These are phyloP conservation scores for Eucera pruinosa DNA, from an alignment of 2,888 invertebrate species.

Conservation along the genomic window DNA sequence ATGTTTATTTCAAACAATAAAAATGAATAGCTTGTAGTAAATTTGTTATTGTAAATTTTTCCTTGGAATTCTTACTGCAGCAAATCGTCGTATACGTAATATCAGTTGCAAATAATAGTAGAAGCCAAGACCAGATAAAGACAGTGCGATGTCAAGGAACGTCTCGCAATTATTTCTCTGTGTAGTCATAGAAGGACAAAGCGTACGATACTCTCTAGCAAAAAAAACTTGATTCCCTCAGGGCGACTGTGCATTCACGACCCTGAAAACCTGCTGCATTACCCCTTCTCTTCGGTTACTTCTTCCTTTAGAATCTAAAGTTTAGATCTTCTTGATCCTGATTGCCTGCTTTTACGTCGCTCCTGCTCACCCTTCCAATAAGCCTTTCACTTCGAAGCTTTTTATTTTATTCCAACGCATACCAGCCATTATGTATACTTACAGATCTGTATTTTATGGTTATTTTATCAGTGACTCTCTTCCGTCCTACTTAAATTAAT, in stretches of 20 bases:
- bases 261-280: not conserved
- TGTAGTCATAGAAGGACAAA: not conserved
- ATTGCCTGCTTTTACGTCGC: not conserved
- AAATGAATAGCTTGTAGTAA: too few species aligned
- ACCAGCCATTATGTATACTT: not conserved
- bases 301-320: too few species aligned
- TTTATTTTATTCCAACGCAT: not conserved
- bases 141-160: too few species aligned
- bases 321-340: constrained; percentile 6
- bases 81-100: too few species aligned
- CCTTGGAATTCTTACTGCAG: too few species aligned
- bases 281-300: not conserved
- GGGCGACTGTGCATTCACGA: not conserved
- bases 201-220: too few species aligned
- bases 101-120: too few species aligned
- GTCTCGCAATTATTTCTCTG: not conserved
- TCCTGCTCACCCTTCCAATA: not conserved
- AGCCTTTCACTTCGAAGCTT: not conserved
- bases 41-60: too few species aligned
- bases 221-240: too few species aligned
- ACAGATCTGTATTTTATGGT: not conserved
- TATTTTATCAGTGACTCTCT: not conserved
- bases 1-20: too few species aligned
- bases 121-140: too few species aligned
- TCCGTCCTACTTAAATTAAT: not conserved